A percentile compares a stretch with the other conserved stretches of the same genome.
phyloP scores from a whole-genome alignment of 2,888 invertebrate species.

The Hedychridium roseum region DNA sequence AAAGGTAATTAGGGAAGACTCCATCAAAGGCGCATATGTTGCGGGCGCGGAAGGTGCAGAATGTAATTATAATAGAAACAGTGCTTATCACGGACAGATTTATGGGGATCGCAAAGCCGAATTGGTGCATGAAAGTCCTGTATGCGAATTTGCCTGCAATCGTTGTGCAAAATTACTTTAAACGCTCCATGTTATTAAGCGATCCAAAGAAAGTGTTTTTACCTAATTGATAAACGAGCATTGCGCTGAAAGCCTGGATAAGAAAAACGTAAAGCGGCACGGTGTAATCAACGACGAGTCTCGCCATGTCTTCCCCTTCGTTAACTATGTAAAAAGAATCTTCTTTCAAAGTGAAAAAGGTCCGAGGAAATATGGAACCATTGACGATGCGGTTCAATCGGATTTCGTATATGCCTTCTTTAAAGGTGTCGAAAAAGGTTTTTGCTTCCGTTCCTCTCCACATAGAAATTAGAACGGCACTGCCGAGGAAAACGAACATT shows the following conservation, averaged over 20 bases:
- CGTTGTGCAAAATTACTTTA: background rate
- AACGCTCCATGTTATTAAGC: background rate
- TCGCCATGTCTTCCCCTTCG: slow-evolving; percentile 4
- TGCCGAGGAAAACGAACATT: slow-evolving; percentile 74
- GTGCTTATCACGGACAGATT: slow-evolving; percentile 79
- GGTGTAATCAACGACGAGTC: slow-evolving; percentile 19
- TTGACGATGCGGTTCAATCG: slow-evolving; percentile 37
- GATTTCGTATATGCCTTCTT: slow-evolving; percentile 38
- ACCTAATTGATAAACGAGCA: slow-evolving; percentile 72
- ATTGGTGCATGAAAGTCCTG: slow-evolving; percentile 87
- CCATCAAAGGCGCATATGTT: slow-evolving; percentile 74
- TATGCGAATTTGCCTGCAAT: slow-evolving; percentile 79
- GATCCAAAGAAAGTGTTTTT: slow-evolving; percentile 15
- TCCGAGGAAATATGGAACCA: background rate
- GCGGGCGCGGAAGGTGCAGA: slow-evolving; percentile 72
- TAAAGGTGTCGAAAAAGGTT: slow-evolving; percentile 44
- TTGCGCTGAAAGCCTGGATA: slow-evolving; percentile 73
- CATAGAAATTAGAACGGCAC: slow-evolving; percentile 69
- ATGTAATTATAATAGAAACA: slow-evolving; percentile 73
- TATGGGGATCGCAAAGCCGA: slow-evolving; percentile 86
- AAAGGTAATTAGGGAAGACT: slow-evolving; percentile 65
- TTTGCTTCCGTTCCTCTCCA: slow-evolving; percentile 41
- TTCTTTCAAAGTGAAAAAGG: background rate
- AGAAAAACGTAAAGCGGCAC: slow-evolving; percentile 69
- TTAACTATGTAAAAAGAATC: background rate